These are phyloP conservation scores for Drosophila littoralis DNA, from an alignment of 1,140 invertebrate genomes.

Conservation along the genomic window DNA sequence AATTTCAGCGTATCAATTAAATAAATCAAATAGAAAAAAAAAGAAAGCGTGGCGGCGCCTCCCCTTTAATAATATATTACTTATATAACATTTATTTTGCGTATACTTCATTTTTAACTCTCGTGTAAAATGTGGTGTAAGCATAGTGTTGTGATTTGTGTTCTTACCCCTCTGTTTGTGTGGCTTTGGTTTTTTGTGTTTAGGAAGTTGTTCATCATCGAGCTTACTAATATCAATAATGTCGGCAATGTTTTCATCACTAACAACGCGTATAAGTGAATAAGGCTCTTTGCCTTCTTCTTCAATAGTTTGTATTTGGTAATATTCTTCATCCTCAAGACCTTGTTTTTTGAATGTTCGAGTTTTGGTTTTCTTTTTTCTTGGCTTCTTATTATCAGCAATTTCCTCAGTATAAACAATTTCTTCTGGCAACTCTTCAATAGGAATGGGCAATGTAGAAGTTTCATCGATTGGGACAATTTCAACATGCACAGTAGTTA, in stretches of 20 bases:
- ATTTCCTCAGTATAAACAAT: slow-evolving; percentile 82
- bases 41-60: neutral
- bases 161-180: slow-evolving; percentile 83
- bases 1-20: neutral
- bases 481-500: slow-evolving; percentile 66
- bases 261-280: slow-evolving; percentile 79
- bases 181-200: slow-evolving; percentile 75
- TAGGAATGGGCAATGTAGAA: slow-evolving; percentile 54
- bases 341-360: slow-evolving; percentile 78
- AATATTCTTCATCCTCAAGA: slow-evolving; percentile 75
- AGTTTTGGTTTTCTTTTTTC: slow-evolving; percentile 81
- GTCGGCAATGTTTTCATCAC: slow-evolving; percentile 80
- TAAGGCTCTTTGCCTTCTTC: slow-evolving; percentile 84
- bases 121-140: slow-evolving; percentile 51
- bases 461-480: slow-evolving; percentile 59
- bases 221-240: slow-evolving; percentile 80
- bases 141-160: slow-evolving; percentile 66
- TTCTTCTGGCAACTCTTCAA: slow-evolving; percentile 83
- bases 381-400: slow-evolving; percentile 77
- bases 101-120: slow-evolving; percentile 61
- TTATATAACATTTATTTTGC: slow-evolving; percentile 46
- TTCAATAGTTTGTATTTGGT: slow-evolving; percentile 84
- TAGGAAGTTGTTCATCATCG: slow-evolving; percentile 76
- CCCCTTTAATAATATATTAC: slow-evolving; percentile 3
- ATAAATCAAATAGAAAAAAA: slow-evolving; percentile 4